Evolutionary conservation across 2,113 vertebrate genomes (phyloP).

Genomic region (Uria aalge): DNA sequence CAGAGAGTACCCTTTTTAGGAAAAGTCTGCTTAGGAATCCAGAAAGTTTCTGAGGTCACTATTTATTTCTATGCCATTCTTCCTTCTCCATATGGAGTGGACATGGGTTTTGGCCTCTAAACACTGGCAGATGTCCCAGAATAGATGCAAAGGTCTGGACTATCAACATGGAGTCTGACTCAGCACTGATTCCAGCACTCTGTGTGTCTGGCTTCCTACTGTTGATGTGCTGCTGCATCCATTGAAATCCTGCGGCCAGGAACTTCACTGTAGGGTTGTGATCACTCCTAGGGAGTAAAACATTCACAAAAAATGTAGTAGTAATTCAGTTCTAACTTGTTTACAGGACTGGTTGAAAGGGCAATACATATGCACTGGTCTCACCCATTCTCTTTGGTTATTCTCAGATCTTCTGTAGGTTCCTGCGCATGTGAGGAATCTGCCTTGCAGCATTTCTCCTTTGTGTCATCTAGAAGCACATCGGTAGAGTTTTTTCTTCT

Average conservation of each 20-base stretch:
- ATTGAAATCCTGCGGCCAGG: not conserved
- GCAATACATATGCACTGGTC: not conserved
- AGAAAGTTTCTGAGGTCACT: constrained; percentile 42
- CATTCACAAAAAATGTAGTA: not conserved
- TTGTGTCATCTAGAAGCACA: not conserved
- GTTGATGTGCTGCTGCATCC: not conserved
- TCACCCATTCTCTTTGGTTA: not conserved
- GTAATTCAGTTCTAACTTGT: not conserved
- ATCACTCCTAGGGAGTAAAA: not conserved
- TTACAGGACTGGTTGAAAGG: not conserved
- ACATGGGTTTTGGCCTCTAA: constrained; percentile 43
- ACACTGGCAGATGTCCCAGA: constrained; percentile 54
- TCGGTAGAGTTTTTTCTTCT: not conserved
- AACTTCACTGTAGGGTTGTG: not conserved
- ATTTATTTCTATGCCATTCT: constrained; percentile 12
- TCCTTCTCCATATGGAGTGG: constrained; percentile 53
- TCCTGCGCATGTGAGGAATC: not conserved
- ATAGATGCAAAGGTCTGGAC: constrained; percentile 44
- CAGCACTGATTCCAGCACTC: constrained; percentile 41
- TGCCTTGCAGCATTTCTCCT: not conserved
- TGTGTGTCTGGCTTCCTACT: constrained; percentile 17
- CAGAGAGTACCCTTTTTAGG: not conserved
- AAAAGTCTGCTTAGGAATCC: not conserved
- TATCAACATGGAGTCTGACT: constrained; percentile 58
- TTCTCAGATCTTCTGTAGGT: not conserved